These are phyloP conservation scores for Molothrus aeneus DNA, from an alignment of 2,797 vertebrate genomes.

Conservation along the genomic window DNA sequence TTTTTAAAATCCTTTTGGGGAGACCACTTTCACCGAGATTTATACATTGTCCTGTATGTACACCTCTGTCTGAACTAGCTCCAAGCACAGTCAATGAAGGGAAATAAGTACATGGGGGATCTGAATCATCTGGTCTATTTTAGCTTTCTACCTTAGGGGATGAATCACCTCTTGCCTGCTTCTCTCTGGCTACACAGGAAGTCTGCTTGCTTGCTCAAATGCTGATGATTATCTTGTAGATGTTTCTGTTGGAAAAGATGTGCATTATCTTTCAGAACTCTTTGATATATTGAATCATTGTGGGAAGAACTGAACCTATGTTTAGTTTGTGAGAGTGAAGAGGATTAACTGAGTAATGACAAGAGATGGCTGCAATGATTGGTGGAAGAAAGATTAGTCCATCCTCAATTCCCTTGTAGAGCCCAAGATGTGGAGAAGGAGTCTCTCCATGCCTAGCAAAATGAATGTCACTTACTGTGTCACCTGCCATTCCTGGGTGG, in stretches of 20 bases:
- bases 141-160: background rate
- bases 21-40: background rate
- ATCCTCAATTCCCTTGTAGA: background rate
- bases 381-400: background rate
- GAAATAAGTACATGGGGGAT: background rate
- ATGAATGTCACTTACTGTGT: background rate
- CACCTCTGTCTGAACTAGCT: background rate
- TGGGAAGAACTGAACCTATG: background rate
- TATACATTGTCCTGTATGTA: background rate
- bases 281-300: background rate
- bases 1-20: background rate
- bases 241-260: background rate
- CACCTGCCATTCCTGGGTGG: background rate
- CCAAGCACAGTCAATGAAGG: background rate
- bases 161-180: background rate
- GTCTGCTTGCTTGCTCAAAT: background rate
- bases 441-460: background rate
- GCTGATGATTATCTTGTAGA: background rate
- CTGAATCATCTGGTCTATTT: constrained; percentile 33
- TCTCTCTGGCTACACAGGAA: background rate
- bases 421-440: background rate
- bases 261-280: background rate
- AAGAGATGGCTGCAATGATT: background rate
- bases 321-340: background rate
- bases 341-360: background rate